Base-by-base conservation (phyloP, 1,140 invertebrate genomes). In the Calephelis nemesis region DNA sequence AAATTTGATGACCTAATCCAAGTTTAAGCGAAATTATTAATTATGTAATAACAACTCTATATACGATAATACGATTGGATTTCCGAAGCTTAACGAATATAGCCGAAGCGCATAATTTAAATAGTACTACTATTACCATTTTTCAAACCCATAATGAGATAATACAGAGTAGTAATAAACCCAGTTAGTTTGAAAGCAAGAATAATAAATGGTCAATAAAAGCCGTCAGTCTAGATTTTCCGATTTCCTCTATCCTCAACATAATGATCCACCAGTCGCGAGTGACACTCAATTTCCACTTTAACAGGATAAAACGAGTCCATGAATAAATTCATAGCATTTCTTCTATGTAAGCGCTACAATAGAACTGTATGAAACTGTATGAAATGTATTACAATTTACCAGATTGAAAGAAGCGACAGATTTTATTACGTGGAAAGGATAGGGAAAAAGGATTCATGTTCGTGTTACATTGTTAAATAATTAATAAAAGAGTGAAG, bases 221-320 rank as follows among this genome's bases (percentile, higher is more conserved):
- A 30, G 19, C 8, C 15, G 15, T 30, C 50, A 54, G 50, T 54
- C 50, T 54, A 54, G 75, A 71, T 69, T 69, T 68, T 72, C 67
- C 71, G 74, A 77, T 77, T 74, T 77, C 75, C 75, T 74, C 73
- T 66, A 75, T 73, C 72, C 68, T 49, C 63, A 45, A 69, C 72
- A 72, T 78, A 78, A 78, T 78, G 73, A 74, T 47, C 52, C 48
- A 40, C 13, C 63, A 67, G 66, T 70, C 68, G 64, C 65, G 64
- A 62, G 64, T 69, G 74, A 73, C 77, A 76, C 69, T 76, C 76
- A 72, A 79, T 75, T 79, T 79, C 71, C 77, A 76, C 63, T 65
- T 47, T 54, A 49, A 62, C 13, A 64, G 47, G 64, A 70, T 54
- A 70, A 63, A 69, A 65, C 58, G 42, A 48, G 64, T 50, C 60